phyloP scores from a whole-genome alignment of 1,140 invertebrate species.

The Glomeris maerens region DNA sequence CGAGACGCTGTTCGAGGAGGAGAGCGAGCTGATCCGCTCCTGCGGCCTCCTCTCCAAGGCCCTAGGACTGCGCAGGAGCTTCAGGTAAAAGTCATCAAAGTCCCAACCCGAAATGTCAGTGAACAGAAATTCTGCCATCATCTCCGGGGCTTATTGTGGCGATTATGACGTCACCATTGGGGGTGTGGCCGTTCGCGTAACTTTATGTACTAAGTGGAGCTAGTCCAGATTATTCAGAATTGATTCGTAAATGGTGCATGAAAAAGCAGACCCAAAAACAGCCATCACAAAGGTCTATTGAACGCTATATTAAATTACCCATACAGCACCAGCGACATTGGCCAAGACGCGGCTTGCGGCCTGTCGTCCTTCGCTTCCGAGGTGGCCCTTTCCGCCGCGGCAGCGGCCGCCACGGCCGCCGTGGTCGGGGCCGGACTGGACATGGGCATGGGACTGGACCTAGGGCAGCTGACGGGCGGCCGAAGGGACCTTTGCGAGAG shows the following conservation, averaged over 20 bases:
- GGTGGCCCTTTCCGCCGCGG: slow-evolving; percentile 12
- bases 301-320: no score
- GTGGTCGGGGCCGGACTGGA: slow-evolving; percentile 49
- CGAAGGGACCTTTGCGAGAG: slow-evolving; percentile 21
- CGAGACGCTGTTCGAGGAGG: slow-evolving; percentile 56
- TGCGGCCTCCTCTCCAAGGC: slow-evolving; percentile 60
- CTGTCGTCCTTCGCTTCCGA: slow-evolving; percentile 13
- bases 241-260: no score
- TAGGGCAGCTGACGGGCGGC: slow-evolving; percentile 33
- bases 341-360: background rate
- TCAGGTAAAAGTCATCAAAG: slow-evolving; percentile 65
- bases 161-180: slow-evolving; percentile 2
- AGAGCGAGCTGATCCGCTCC: slow-evolving; percentile 55
- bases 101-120: no score
- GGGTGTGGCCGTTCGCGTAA: no score
- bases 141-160: slow-evolving; percentile 7
- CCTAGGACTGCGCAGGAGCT: slow-evolving; percentile 62
- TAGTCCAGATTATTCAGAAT: no score
- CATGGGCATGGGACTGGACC: slow-evolving; percentile 32
- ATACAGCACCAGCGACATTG: slow-evolving; percentile 1
- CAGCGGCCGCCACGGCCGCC: slow-evolving; percentile 5
- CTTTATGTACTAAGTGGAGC: no score
- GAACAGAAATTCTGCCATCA: no score
- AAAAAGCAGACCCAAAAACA: no score
- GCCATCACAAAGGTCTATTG: no score